Percentiles rank a stretch among this genome's conserved stretches.
phyloP scores from a whole-genome alignment of 1,140 invertebrate species.

The Elymnias hypermnestra region DNA sequence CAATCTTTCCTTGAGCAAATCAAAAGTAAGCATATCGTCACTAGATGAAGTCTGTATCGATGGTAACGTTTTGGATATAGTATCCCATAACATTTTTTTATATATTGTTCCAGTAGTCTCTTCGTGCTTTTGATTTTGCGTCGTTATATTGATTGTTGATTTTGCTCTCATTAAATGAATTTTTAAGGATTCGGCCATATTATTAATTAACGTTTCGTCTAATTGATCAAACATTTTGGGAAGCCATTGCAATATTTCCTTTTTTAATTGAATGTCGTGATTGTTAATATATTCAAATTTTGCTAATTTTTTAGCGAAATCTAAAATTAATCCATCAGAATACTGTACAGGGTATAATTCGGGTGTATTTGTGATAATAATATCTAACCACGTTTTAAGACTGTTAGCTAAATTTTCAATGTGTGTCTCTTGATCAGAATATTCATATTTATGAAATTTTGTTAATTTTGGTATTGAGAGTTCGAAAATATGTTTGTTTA shows the following conservation, averaged over 20 bases:
- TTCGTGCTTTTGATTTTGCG: background rate
- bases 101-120: background rate
- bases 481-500: background rate
- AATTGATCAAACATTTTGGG: conserved; percentile 7
- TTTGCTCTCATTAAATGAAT: background rate
- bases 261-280: conserved; percentile 4
- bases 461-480: background rate
- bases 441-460: background rate
- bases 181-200: conserved; percentile 7
- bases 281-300: conserved; percentile 1
- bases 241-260: conserved; percentile 12
- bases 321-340: conserved; percentile 2
- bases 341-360: background rate
- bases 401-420: background rate
- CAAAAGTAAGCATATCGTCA: conserved; percentile 3
- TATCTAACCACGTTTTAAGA: background rate
- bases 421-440: background rate
- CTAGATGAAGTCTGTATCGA: background rate
- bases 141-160: background rate
- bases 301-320: conserved; percentile 7
- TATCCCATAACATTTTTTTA: conserved; percentile 6
- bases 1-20: conserved; percentile 13
- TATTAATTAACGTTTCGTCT: background rate
- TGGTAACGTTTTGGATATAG: conserved; percentile 10
- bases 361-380: background rate